A percentile compares a stretch with the other conserved stretches of the same genome.
Conservation (phyloP, 1,140 invertebrate genomes). For the Drosophila dunni region DNA sequence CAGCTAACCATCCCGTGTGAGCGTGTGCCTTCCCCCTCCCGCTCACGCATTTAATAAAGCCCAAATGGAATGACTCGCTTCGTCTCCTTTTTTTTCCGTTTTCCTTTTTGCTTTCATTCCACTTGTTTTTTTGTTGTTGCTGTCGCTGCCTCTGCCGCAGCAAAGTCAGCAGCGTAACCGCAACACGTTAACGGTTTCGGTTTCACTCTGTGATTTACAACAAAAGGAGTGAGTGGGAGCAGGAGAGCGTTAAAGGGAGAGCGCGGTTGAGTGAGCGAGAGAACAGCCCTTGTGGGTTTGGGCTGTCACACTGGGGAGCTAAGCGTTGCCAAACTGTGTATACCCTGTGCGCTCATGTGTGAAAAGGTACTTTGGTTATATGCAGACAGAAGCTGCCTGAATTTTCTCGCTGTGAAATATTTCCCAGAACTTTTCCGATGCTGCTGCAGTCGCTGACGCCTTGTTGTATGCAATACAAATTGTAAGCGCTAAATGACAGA, state of each 20-base stretch:
- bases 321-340: slow-evolving; percentile 15
- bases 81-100: slow-evolving; percentile 2
- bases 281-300: slow-evolving; percentile 2
- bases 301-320: slow-evolving; percentile 10
- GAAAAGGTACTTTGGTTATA: slow-evolving; percentile 78
- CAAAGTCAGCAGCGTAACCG: slow-evolving; percentile 81
- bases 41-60: slow-evolving; percentile 78
- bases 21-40: background rate
- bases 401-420: slow-evolving; percentile 20
- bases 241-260: too few relatives aligned
- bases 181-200: slow-evolving; percentile 83
- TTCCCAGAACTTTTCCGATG: slow-evolving; percentile 31
- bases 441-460: slow-evolving; percentile 13
- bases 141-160: slow-evolving; percentile 31
- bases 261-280: background rate
- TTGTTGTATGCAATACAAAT: slow-evolving; percentile 26
- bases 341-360: slow-evolving; percentile 73
- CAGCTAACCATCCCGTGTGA: slow-evolving; percentile 20
- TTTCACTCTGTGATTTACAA: slow-evolving; percentile 81
- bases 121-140: slow-evolving; percentile 9
- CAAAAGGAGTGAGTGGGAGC: slow-evolving; percentile 27
- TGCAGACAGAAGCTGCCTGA: slow-evolving; percentile 21
- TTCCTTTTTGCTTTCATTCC: slow-evolving; percentile 9
- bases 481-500: background rate
- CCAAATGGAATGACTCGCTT: slow-evolving; percentile 79